Percentiles rank a stretch among this genome's conserved stretches.
Conservation (phyloP, 2,888 invertebrate genomes). For the Pandemis corylana region DNA sequence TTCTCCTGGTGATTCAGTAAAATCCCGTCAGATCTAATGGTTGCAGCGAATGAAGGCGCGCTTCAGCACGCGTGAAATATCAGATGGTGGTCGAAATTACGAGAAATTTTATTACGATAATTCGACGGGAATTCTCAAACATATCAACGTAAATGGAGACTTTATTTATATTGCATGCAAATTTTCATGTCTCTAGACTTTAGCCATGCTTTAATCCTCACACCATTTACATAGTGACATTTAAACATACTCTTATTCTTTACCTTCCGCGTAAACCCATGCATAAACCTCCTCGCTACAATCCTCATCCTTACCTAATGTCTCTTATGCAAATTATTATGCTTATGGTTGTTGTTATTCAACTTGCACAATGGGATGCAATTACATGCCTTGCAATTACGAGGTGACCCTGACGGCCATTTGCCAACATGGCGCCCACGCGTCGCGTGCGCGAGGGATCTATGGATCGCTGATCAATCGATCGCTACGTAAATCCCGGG, state of each 20-base stretch:
- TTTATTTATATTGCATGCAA: no score
- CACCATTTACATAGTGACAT: no score
- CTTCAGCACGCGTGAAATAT: no score
- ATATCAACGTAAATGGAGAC: no score
- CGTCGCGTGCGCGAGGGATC: constrained; percentile 24
- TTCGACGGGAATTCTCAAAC: no score
- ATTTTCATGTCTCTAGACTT: no score
- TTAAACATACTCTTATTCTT: not conserved
- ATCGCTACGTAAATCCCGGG: not conserved
- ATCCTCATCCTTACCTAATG: not conserved
- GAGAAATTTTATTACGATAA: no score
- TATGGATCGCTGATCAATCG: constrained; percentile 20
- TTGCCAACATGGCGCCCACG: constrained; percentile 34
- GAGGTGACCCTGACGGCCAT: constrained; percentile 30
- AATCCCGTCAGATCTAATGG: no score
- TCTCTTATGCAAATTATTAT: constrained; percentile 22
- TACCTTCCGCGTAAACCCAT: not conserved
- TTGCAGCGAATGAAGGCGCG: no score
- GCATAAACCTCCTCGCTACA: not conserved
- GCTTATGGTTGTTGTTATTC: constrained; percentile 24
- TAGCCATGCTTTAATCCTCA: no score
- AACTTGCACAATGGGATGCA: constrained; percentile 37
- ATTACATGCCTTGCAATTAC: constrained; percentile 32
- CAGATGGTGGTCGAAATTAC: no score
- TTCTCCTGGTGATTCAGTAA: no score